Conservation (phyloP, 2,113 vertebrate genomes). For the Protomyctophum bolini region DNA sequence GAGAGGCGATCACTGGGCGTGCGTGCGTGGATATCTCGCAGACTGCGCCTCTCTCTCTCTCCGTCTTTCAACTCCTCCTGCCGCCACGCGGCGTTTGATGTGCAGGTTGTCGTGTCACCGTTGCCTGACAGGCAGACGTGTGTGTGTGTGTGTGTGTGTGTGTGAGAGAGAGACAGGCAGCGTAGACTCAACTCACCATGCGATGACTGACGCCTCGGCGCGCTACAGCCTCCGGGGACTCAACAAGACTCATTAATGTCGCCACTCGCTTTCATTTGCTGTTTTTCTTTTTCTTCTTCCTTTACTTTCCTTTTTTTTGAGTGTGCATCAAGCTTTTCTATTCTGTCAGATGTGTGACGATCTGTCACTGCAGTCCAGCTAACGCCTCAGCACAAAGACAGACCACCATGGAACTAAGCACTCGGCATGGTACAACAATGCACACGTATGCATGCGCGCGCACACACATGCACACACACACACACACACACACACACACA, state of each 20-base stretch:
- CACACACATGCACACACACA: not conserved
- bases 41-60: too few relatives aligned
- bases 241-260: conserved; percentile 64
- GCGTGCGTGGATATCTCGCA: too few relatives aligned
- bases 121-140: too few relatives aligned
- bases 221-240: conserved; percentile 53
- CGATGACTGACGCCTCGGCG: too few relatives aligned
- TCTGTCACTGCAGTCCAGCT: conserved; percentile 45
- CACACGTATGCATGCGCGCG: conserved; percentile 8
- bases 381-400: conserved; percentile 13
- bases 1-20: too few relatives aligned
- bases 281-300: not conserved
- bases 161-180: not conserved
- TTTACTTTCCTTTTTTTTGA: too few relatives aligned
- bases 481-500: conserved; percentile 11
- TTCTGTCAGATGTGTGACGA: conserved; percentile 54
- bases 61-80: too few relatives aligned
- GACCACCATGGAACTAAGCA: conserved; percentile 39
- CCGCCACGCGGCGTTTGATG: too few relatives aligned
- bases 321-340: conserved; percentile 51
- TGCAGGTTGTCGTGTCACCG: too few relatives aligned
- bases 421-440: conserved; percentile 18
- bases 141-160: too few relatives aligned
- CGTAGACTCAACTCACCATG: too few relatives aligned
- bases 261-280: conserved; percentile 57